A percentile compares a stretch with the other conserved stretches of the same genome.
Conservation (phyloP, 1,140 invertebrate species). For the Cydia fagiglandana region DNA sequence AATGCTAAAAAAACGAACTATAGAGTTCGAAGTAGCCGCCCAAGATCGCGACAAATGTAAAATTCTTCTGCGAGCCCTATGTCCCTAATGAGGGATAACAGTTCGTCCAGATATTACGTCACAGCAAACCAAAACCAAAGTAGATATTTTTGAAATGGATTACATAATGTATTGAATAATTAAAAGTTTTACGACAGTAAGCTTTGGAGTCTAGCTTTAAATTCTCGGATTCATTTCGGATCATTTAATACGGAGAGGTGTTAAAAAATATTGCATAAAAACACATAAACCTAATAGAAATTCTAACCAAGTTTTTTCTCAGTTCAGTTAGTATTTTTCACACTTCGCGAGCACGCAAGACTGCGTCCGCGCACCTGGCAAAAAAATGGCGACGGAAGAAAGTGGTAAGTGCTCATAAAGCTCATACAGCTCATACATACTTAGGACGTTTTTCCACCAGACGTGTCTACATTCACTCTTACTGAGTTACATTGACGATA, state of each 20-base stretch:
- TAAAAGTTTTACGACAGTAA: no score
- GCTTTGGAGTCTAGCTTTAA: background rate
- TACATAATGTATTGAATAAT: no score
- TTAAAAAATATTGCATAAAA: background rate
- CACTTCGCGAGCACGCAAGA: constrained; percentile 21
- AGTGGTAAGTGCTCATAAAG: background rate
- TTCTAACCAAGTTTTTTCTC: background rate
- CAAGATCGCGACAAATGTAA: no score
- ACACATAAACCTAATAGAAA: background rate
- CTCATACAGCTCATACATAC: background rate
- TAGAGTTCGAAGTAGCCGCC: no score
- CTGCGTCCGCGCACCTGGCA: background rate
- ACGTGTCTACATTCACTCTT: constrained; percentile 2
- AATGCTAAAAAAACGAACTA: no score
- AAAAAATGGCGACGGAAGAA: background rate
- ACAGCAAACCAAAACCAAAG: no score
- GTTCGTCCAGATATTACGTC: no score
- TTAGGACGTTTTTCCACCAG: background rate
- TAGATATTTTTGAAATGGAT: no score
- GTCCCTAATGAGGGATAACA: no score
- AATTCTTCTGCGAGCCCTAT: no score
- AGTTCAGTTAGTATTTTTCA: background rate
- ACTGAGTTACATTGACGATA: background rate
- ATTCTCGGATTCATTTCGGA: background rate
- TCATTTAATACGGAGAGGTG: background rate